phyloP scores from a whole-genome alignment of 2,797 vertebrate genomes.

The Poliocrania exsul region DNA sequence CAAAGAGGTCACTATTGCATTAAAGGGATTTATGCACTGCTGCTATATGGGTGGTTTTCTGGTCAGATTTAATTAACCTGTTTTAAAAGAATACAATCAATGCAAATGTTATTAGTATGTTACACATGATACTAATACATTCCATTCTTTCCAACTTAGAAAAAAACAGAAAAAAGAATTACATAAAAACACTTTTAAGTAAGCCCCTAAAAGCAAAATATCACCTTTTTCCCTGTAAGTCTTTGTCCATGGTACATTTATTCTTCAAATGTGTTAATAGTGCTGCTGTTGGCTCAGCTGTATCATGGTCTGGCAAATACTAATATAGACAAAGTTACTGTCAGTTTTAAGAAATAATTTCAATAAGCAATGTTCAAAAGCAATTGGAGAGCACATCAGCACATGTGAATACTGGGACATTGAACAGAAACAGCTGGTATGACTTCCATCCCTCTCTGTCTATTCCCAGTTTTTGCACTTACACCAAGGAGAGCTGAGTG shows the following conservation, averaged over 20 bases:
- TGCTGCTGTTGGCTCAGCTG: not conserved
- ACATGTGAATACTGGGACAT: not conserved
- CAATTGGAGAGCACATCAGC: not conserved
- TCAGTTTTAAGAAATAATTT: not conserved
- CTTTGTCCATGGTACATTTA: not conserved
- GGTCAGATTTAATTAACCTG: conserved; percentile 17
- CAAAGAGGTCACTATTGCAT: not conserved
- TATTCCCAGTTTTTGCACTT: not conserved
- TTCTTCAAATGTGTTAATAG: not conserved
- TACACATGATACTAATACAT: not conserved
- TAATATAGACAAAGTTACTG: not conserved
- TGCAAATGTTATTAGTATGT: not conserved
- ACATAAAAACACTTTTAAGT: not conserved
- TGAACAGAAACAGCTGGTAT: not conserved
- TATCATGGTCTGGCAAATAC: not conserved
- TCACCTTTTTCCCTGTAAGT: not conserved
- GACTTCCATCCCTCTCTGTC: not conserved
- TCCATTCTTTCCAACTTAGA: not conserved
- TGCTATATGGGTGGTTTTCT: not conserved
- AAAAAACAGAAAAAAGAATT: not conserved
- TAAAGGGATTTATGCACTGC: not conserved
- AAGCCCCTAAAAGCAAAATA: not conserved
- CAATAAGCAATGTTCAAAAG: not conserved
- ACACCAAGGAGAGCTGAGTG: not conserved
- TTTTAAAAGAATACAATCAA: not conserved